phyloP scores from a whole-genome alignment of 2,888 invertebrate species.

The Pinctada fucata region DNA sequence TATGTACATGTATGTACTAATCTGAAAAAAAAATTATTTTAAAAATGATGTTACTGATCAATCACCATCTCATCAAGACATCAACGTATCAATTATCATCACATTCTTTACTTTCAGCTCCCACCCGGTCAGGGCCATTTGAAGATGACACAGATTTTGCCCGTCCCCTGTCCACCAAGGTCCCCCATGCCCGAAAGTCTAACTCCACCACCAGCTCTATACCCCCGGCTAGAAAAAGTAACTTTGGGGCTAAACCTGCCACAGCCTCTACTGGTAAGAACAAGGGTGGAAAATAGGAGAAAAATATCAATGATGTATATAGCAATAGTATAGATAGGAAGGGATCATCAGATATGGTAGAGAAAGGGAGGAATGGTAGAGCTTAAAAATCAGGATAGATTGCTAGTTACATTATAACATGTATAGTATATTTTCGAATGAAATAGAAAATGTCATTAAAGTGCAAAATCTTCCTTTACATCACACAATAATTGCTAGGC shows the following conservation, averaged over 20 bases:
- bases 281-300: background rate
- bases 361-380: background rate
- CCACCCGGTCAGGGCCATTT: slow-evolving; percentile 47
- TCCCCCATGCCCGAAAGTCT: slow-evolving; percentile 56
- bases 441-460: no score
- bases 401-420: no score
- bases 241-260: slow-evolving; percentile 9
- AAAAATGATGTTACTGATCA: no score
- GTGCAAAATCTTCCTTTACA: no score
- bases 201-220: slow-evolving; percentile 42
- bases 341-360: no score
- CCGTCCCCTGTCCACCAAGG: slow-evolving; percentile 62
- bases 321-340: background rate
- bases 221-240: slow-evolving; percentile 41
- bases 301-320: background rate
- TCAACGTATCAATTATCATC: no score
- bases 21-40: no score
- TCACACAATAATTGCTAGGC: no score
- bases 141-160: slow-evolving; percentile 64
- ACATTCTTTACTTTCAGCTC: slow-evolving; percentile 48
- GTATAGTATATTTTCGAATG: no score
- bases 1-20: no score
- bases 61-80: no score
- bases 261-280: background rate
- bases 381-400: no score